These are phyloP conservation scores for Microchirus variegatus DNA, from an alignment of 2,797 vertebrate species.

Conservation along the genomic window DNA sequence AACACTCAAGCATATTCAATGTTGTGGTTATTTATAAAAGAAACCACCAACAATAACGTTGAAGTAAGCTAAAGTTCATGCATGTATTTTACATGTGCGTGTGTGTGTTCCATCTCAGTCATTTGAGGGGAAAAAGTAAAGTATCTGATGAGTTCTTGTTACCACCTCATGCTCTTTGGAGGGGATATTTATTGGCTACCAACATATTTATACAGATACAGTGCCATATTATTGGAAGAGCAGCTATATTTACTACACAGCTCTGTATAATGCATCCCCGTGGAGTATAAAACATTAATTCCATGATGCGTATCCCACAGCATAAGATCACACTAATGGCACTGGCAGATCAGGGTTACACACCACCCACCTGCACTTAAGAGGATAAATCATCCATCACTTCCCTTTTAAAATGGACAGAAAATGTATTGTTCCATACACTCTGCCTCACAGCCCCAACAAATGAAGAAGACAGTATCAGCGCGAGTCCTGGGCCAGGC, in stretches of 20 bases:
- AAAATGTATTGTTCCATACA: slow-evolving; percentile 67
- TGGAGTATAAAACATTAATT: slow-evolving; percentile 56
- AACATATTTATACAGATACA: slow-evolving; percentile 38
- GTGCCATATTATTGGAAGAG: slow-evolving; percentile 38
- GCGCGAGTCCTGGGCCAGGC: slow-evolving; percentile 74
- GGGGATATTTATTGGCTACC: slow-evolving; percentile 20
- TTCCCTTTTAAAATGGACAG: slow-evolving; percentile 62
- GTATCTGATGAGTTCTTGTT: slow-evolving; percentile 5
- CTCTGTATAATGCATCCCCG: slow-evolving; percentile 53
- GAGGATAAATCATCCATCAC: slow-evolving; percentile 68
- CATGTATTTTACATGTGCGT: too few species aligned
- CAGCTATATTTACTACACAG: slow-evolving; percentile 59
- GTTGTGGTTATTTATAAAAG: too few species aligned
- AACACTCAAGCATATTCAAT: too few species aligned
- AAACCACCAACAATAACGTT: too few species aligned
- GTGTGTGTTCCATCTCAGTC: not conserved
- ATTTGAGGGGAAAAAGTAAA: not conserved
- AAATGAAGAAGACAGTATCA: slow-evolving; percentile 81
- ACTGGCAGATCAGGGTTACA: slow-evolving; percentile 61
- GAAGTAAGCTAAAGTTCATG: too few species aligned
- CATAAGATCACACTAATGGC: slow-evolving; percentile 66
- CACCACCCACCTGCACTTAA: slow-evolving; percentile 63
- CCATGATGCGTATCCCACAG: slow-evolving; percentile 44
- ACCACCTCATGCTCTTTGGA: slow-evolving; percentile 13
- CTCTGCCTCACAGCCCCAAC: slow-evolving; percentile 60